phyloP scores from a whole-genome alignment of 2,888 invertebrate species.

The Tipula vernalis region DNA sequence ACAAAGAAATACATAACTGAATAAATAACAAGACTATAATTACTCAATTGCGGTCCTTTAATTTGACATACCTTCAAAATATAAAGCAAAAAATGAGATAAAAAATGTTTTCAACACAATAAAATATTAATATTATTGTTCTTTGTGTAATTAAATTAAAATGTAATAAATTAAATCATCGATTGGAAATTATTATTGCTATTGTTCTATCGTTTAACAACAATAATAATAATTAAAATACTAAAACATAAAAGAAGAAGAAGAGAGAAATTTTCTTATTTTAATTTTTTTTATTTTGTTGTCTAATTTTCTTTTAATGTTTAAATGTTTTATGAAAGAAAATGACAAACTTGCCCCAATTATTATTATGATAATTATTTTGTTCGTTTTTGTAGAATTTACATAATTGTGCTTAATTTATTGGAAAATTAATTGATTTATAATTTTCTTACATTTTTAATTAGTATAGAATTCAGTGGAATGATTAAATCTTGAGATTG shows the following conservation, averaged over 20 bases:
- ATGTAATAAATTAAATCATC: not conserved
- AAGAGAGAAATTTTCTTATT: not conserved
- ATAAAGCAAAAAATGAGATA: not conserved
- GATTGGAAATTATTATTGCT: not conserved
- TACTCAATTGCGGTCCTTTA: not conserved
- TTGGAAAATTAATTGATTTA: not conserved
- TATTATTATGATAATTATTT: not conserved
- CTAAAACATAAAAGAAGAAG: not conserved
- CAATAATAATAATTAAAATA: not conserved
- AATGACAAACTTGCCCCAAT: not conserved
- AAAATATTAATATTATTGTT: not conserved
- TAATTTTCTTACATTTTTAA: not conserved
- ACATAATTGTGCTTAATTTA: not conserved
- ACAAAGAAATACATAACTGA: no score
- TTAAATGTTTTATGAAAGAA: not conserved
- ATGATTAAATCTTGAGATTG: not conserved
- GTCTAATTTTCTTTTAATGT: not conserved
- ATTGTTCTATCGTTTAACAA: not conserved
- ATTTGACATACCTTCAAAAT: not conserved
- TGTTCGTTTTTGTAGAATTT: not conserved
- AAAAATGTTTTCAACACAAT: not conserved
- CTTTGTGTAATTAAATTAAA: not conserved
- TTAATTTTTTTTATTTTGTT: not conserved
- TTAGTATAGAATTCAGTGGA: not conserved
- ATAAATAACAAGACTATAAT: no score